phyloP scores from a whole-genome alignment of 2,113 vertebrate genomes.

The Mobula birostris region DNA sequence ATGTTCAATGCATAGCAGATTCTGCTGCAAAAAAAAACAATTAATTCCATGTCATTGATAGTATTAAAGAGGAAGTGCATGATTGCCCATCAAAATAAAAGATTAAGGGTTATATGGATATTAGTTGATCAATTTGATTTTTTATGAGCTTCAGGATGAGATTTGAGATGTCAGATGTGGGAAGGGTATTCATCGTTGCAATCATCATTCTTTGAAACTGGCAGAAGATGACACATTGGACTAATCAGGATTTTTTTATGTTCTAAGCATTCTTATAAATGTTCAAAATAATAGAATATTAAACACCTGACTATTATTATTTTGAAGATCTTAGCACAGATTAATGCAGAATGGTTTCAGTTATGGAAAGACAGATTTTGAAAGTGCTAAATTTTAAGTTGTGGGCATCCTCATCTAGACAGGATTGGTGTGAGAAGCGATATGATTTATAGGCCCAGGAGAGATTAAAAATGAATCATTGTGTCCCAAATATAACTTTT shows the following conservation, averaged over 20 bases:
- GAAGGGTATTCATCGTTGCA: neutral
- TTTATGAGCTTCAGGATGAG: neutral
- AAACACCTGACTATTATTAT: neutral
- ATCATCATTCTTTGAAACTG: neutral
- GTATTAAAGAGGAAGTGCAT: neutral
- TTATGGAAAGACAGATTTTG: neutral
- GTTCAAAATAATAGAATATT: too few relatives aligned
- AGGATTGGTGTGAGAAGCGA: neutral
- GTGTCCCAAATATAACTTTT: neutral
- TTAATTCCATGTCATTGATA: constrained; percentile 8
- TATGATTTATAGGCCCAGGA: neutral
- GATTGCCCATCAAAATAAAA: neutral
- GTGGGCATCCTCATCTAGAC: neutral
- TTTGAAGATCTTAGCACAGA: neutral
- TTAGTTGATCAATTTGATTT: neutral
- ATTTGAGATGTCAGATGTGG: neutral
- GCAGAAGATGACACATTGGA: neutral
- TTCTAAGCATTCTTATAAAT: neutral
- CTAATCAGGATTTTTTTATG: neutral
- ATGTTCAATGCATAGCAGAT: neutral
- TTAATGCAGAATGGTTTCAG: neutral
- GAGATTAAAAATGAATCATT: neutral
- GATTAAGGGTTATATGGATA: neutral
- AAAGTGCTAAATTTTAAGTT: neutral
- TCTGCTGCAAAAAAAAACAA: neutral